phyloP scores from a whole-genome alignment of 2,113 vertebrate species.

The Larimichthys polyactis region DNA sequence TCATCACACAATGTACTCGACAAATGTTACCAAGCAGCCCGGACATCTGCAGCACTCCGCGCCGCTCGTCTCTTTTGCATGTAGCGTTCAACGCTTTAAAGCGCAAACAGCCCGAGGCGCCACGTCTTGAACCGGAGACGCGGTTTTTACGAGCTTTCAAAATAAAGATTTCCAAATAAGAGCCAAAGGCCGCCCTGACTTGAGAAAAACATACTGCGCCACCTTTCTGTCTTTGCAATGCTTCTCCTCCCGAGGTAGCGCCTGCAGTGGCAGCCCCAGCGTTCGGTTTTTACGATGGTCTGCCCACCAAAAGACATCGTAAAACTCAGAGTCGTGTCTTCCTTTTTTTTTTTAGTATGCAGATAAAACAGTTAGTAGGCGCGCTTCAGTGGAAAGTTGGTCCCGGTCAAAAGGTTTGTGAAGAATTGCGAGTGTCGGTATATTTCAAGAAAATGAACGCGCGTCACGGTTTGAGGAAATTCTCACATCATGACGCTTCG shows the following conservation, averaged over 20 bases:
- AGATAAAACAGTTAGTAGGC: background rate
- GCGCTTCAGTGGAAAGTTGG: background rate
- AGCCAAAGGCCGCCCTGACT: background rate
- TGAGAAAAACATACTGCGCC: background rate
- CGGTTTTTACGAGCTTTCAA: background rate
- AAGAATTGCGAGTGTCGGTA: background rate
- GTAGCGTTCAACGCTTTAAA: background rate
- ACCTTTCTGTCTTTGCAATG: constrained; percentile 6
- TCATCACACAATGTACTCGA: constrained; percentile 50
- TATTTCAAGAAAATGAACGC: background rate
- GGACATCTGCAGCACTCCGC: constrained; percentile 48
- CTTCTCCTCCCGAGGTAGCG: background rate
- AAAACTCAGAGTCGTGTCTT: background rate
- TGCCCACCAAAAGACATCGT: background rate
- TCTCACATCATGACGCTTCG: background rate
- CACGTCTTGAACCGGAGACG: background rate
- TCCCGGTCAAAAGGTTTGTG: too few relatives aligned
- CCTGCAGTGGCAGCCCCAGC: background rate
- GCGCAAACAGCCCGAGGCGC: background rate
- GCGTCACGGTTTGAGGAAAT: background rate
- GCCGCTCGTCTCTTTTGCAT: constrained; percentile 6
- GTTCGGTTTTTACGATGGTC: background rate
- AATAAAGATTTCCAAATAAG: background rate
- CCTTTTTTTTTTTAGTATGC: background rate
- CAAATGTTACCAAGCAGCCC: constrained; percentile 44